Conservation (phyloP, 2,888 invertebrate species). For the Hartigia nigra region DNA sequence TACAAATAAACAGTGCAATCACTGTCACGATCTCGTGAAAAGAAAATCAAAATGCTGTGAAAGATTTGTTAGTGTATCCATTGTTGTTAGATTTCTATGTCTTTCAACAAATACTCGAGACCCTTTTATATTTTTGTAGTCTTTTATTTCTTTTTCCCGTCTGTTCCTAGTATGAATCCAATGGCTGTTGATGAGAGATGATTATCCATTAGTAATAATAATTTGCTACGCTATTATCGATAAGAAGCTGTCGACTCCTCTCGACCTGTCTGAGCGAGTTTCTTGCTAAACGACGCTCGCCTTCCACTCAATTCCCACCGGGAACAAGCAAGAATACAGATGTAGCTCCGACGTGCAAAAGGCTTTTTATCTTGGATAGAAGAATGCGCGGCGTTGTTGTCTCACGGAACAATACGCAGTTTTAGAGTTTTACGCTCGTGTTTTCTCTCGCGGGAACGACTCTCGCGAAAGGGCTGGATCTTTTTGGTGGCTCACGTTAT, state of each 20-base stretch:
- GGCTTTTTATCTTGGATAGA: background rate
- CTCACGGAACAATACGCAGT: background rate
- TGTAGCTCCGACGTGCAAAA: background rate
- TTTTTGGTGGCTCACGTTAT: background rate
- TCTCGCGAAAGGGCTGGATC: background rate
- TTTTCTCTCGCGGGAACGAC: background rate
- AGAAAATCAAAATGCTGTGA: background rate
- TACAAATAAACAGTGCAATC: background rate
- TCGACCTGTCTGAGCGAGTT: background rate
- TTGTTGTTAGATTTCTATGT: background rate
- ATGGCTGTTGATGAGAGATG: background rate
- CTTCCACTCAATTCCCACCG: background rate
- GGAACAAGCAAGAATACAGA: background rate
- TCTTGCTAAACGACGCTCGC: background rate
- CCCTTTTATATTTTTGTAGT: background rate
- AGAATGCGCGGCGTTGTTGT: background rate
- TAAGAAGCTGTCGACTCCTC: background rate
- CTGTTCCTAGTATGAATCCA: background rate
- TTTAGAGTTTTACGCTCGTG: background rate
- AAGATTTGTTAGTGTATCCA: background rate
- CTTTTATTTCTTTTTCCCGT: background rate
- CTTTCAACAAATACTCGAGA: background rate
- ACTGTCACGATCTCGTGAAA: background rate
- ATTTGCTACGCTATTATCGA: background rate
- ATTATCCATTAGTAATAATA: background rate